phyloP scores from a whole-genome alignment of 2,113 vertebrate genomes.

The Takifugu bimaculatus region DNA sequence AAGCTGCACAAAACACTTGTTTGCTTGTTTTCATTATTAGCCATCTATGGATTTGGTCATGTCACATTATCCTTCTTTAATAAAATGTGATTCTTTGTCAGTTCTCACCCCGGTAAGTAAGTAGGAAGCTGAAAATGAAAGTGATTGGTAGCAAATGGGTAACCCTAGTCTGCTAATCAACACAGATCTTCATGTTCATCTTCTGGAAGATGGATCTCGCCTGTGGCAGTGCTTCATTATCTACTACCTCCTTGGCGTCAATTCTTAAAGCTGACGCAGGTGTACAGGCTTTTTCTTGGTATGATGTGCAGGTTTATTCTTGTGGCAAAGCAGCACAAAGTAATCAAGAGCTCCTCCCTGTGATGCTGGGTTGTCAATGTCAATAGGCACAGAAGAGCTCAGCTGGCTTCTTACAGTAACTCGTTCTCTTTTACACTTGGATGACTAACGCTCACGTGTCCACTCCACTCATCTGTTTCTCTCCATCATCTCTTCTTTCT shows the following conservation, averaged over 20 bases:
- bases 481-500: slow-evolving; percentile 19
- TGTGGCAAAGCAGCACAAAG: neutral
- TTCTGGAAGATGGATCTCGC: slow-evolving; percentile 16
- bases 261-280: slow-evolving; percentile 8
- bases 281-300: neutral
- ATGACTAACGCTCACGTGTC: slow-evolving; percentile 53
- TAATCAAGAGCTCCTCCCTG: slow-evolving; percentile 8
- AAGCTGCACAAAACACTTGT: too few relatives aligned
- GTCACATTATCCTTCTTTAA: too few relatives aligned
- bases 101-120: too few relatives aligned
- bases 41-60: too few relatives aligned
- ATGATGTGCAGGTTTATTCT: too few relatives aligned
- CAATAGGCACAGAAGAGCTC: slow-evolving; percentile 43
- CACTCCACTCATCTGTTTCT: slow-evolving; percentile 41
- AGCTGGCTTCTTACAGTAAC: slow-evolving; percentile 54
- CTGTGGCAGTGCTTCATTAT: slow-evolving; percentile 5
- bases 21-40: too few relatives aligned
- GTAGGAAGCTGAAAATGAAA: too few relatives aligned
- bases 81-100: too few relatives aligned
- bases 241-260: slow-evolving; percentile 9
- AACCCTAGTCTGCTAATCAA: too few relatives aligned
- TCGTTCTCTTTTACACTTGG: slow-evolving; percentile 62
- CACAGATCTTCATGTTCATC: too few relatives aligned
- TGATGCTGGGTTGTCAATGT: slow-evolving; percentile 21
- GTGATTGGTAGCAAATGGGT: too few relatives aligned